A percentile compares a stretch with the other conserved stretches of the same genome.
phyloP scores from a whole-genome alignment of 1,140 invertebrate species.

The Kradibia gibbosae region DNA sequence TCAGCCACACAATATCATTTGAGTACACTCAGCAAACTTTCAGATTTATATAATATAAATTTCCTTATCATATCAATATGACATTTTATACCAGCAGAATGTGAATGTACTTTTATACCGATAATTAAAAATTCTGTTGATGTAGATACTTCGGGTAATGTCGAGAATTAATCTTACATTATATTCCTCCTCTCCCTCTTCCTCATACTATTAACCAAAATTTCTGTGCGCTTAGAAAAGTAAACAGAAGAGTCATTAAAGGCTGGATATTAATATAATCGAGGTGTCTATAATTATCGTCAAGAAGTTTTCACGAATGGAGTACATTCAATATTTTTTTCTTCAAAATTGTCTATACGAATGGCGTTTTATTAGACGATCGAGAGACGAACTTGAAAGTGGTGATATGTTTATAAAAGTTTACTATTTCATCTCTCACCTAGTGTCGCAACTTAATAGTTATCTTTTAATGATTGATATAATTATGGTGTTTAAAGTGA shows the following conservation, averaged over 20 bases:
- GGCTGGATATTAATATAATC: too few species aligned
- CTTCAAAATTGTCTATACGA: background rate
- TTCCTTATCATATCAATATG: constrained; percentile 7
- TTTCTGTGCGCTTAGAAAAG: too few species aligned
- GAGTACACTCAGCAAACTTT: background rate
- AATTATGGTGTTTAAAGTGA: too few species aligned
- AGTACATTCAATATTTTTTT: too few species aligned
- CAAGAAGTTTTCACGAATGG: too few species aligned
- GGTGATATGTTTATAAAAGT: background rate
- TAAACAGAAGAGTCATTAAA: too few species aligned
- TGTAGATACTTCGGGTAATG: too few species aligned
- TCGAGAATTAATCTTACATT: background rate
- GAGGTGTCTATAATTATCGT: too few species aligned
- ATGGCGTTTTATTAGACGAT: background rate
- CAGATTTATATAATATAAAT: background rate
- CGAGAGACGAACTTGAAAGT: background rate
- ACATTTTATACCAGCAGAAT: constrained; percentile 7
- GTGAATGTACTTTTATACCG: background rate
- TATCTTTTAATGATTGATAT: too few species aligned
- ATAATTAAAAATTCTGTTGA: background rate
- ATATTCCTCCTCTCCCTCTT: too few species aligned
- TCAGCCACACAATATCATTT: constrained; percentile 16
- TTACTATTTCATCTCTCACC: background rate
- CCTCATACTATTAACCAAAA: too few species aligned
- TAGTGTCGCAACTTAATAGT: background rate